Conservation (phyloP, 1,140 invertebrate species). For the Brachionus sp. region DNA sequence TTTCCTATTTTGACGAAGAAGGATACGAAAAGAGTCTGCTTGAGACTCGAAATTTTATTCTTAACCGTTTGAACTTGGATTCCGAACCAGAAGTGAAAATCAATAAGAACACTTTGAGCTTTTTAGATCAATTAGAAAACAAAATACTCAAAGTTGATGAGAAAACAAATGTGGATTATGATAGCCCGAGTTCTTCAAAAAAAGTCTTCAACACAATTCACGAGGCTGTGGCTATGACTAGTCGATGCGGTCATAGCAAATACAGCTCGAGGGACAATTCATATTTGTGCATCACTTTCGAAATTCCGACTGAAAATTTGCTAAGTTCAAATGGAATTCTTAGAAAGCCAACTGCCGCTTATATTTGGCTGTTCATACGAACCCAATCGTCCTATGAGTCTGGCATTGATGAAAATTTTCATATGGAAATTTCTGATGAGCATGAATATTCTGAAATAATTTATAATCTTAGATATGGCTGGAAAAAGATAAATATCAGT, state of each 20-base stretch:
- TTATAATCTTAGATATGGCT: neutral
- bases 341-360: neutral
- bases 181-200: neutral
- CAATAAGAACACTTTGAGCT: neutral
- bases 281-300: neutral
- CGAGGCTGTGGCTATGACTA: neutral
- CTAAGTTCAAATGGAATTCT: neutral
- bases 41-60: conserved; percentile 10
- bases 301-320: neutral
- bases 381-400: neutral
- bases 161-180: neutral
- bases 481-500: conserved; percentile 7
- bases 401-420: conserved; percentile 6
- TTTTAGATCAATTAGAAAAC: conserved; percentile 17
- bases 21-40: conserved; percentile 29
- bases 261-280: neutral
- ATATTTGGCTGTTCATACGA: neutral
- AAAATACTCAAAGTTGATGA: neutral
- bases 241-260: neutral
- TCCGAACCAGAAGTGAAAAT: neutral
- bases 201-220: conserved; percentile 1
- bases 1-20: neutral
- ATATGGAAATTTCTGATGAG: neutral
- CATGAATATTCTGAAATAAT: neutral
- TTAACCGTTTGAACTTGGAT: conserved; percentile 3